phyloP scores from a whole-genome alignment of 2,888 invertebrate genomes.

The Micropterix aruncella region DNA sequence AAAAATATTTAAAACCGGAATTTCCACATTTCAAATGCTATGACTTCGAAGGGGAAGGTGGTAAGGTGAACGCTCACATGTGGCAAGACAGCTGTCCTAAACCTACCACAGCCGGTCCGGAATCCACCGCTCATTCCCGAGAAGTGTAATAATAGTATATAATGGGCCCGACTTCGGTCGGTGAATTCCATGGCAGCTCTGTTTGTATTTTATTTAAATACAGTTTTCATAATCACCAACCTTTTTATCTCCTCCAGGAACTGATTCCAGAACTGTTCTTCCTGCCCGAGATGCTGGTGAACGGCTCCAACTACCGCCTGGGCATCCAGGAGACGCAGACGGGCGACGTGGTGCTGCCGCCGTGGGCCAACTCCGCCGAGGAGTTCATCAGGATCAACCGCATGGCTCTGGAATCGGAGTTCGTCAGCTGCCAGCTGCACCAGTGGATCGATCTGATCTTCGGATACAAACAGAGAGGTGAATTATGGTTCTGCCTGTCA shows the following conservation, averaged over 20 bases:
- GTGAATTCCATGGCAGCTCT: too few relatives aligned
- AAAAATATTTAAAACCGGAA: too few relatives aligned
- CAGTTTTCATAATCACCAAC: too few relatives aligned
- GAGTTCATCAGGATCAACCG: conserved; percentile 96
- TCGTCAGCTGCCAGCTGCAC: conserved; percentile 97
- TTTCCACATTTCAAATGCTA: too few relatives aligned
- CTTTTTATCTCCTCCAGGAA: conserved; percentile 48
- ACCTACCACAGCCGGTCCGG: too few relatives aligned
- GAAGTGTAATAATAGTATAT: too few relatives aligned
- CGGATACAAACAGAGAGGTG: conserved; percentile 96
- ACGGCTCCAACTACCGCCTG: conserved; percentile 64
- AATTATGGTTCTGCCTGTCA: conserved; percentile 9
- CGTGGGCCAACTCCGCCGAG: conserved; percentile 95
- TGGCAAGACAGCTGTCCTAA: too few relatives aligned
- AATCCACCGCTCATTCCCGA: too few relatives aligned
- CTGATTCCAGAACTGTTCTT: conserved; percentile 98
- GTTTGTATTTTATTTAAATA: too few relatives aligned
- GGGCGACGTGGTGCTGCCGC: conserved; percentile 83
- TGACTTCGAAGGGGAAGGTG: too few relatives aligned
- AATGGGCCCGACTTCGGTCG: too few relatives aligned
- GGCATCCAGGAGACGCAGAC: conserved; percentile 77
- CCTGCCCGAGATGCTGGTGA: conserved; percentile 97
- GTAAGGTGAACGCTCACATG: too few relatives aligned
- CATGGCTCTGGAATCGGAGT: conserved; percentile 98
- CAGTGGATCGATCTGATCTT: conserved; percentile 99